phyloP scores from a whole-genome alignment of 2,888 invertebrate species.

The Calameuta pallipes region DNA sequence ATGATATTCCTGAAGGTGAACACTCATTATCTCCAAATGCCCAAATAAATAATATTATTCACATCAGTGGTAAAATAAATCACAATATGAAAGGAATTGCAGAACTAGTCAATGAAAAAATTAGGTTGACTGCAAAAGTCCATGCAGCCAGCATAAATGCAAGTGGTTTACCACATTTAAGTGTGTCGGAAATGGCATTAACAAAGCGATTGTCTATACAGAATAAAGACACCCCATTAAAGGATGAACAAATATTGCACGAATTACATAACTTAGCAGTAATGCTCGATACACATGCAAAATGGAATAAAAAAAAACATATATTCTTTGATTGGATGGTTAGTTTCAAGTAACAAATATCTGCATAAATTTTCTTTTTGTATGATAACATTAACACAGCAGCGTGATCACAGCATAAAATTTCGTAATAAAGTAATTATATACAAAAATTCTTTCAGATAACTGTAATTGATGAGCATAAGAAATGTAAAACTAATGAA shows the following conservation, averaged over 20 bases:
- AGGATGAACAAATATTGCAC: slow-evolving; percentile 29
- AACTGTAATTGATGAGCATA: slow-evolving; percentile 40
- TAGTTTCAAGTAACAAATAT: slow-evolving; percentile 9
- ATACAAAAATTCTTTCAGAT: slow-evolving; percentile 32
- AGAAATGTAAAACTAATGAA: slow-evolving; percentile 22
- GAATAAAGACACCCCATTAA: slow-evolving; percentile 18
- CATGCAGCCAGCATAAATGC: slow-evolving; percentile 42
- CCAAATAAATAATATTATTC: slow-evolving; percentile 37
- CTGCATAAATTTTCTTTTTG: background rate
- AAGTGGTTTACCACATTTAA: slow-evolving; percentile 43
- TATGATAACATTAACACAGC: background rate
- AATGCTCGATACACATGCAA: slow-evolving; percentile 38
- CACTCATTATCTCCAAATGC: slow-evolving; percentile 4
- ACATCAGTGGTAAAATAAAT: slow-evolving; percentile 37
- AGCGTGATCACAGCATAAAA: background rate
- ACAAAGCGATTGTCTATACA: slow-evolving; percentile 38
- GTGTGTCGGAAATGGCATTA: slow-evolving; percentile 39
- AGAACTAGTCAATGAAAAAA: slow-evolving; percentile 41
- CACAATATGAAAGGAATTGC: slow-evolving; percentile 47
- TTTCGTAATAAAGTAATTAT: background rate
- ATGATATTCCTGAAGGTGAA: background rate
- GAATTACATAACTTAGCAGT: slow-evolving; percentile 35
- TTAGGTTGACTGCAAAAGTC: slow-evolving; percentile 40
- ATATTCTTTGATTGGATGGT: slow-evolving; percentile 51
- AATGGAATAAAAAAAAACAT: slow-evolving; percentile 40